A percentile compares a stretch with the other conserved stretches of the same genome.
Evolutionary conservation across 2,113 vertebrate species (phyloP).

Genomic region (Seriola dumerili): DNA sequence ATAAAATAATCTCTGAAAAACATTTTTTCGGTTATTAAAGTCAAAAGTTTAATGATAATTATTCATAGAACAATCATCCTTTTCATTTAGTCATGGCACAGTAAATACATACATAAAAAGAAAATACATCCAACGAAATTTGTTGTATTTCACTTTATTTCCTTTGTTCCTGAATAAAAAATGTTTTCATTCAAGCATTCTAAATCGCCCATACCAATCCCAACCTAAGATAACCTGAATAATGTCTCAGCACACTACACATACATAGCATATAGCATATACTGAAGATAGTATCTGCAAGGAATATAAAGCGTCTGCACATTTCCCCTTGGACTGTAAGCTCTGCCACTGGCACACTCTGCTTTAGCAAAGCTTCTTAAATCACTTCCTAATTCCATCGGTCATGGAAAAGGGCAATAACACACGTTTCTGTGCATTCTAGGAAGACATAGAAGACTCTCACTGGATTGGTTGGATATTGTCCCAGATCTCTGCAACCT

Average conservation of each 20-base stretch:
- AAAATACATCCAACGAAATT: background rate
- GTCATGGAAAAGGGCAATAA: slow-evolving; percentile 41
- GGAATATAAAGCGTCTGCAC: slow-evolving; percentile 6
- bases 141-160: background rate
- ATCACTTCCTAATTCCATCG: slow-evolving; percentile 46
- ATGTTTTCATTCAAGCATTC: background rate
- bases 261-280: background rate
- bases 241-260: background rate
- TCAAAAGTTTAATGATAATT: no score
- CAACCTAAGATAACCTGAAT: background rate
- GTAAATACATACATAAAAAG: background rate
- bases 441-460: slow-evolving; percentile 18
- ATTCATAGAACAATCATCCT: no score
- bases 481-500: slow-evolving; percentile 28
- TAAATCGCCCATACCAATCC: background rate
- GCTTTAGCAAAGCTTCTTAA: slow-evolving; percentile 53
- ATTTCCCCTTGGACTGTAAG: slow-evolving; percentile 20
- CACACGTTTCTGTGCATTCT: slow-evolving; percentile 25
- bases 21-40: no score
- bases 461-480: slow-evolving; percentile 20
- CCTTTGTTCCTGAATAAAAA: no score
- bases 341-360: slow-evolving; percentile 10
- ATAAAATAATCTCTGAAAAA: background rate
- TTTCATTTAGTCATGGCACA: no score
- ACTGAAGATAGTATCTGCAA: background rate